Conservation (phyloP, 2,888 invertebrate species). For the Epirrita christyi region DNA sequence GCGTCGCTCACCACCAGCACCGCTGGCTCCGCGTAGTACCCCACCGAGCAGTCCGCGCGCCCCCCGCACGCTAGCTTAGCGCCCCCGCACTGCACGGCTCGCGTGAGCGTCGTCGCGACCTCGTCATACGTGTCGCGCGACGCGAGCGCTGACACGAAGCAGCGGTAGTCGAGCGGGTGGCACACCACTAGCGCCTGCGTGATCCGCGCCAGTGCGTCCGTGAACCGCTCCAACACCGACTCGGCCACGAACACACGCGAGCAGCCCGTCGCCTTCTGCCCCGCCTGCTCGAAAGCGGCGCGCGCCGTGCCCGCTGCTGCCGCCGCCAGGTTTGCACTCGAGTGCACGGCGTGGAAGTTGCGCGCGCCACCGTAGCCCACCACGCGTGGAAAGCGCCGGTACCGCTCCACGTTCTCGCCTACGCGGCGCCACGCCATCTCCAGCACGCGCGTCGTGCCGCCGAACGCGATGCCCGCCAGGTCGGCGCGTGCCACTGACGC, state of each 20-base stretch:
- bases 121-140: slow-evolving; percentile 92
- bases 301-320: slow-evolving; percentile 94
- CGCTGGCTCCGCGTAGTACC: slow-evolving; percentile 94
- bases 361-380: slow-evolving; percentile 98
- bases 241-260: slow-evolving; percentile 97
- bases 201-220: slow-evolving; percentile 87
- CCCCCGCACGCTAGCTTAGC: slow-evolving; percentile 14
- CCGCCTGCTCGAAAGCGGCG: slow-evolving; percentile 97
- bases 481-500: slow-evolving; percentile 89
- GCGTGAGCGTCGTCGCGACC: slow-evolving; percentile 82
- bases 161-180: slow-evolving; percentile 89
- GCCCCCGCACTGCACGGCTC: slow-evolving; percentile 2
- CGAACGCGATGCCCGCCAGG: slow-evolving; percentile 98
- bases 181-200: slow-evolving; percentile 93
- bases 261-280: slow-evolving; percentile 99
- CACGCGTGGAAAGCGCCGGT: slow-evolving; percentile 95
- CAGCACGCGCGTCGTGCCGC: slow-evolving; percentile 95
- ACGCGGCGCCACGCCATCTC: slow-evolving; percentile 88
- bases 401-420: slow-evolving; percentile 93
- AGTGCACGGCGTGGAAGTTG: slow-evolving; percentile 98
- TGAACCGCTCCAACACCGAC: slow-evolving; percentile 92
- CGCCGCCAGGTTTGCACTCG: slow-evolving; percentile 92
- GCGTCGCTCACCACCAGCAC: slow-evolving; percentile 92
- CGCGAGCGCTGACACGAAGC: slow-evolving; percentile 93
- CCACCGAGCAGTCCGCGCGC: slow-evolving; percentile 87